These are phyloP conservation scores for Grus americana DNA, from an alignment of 2,113 vertebrate genomes.

Conservation along the genomic window DNA sequence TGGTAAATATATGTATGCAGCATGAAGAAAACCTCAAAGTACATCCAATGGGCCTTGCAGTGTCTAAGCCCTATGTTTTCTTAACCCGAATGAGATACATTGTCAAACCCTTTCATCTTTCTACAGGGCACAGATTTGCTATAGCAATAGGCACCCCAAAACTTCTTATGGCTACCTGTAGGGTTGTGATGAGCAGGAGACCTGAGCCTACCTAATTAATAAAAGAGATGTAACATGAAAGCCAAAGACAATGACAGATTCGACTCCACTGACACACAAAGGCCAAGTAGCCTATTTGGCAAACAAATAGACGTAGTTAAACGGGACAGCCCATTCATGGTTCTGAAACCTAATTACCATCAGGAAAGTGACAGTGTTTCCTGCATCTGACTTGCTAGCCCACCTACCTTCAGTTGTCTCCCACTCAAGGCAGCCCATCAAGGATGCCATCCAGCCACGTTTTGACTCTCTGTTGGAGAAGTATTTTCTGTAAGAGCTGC, in stretches of 20 bases:
- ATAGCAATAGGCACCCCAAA: neutral
- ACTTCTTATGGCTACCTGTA: neutral
- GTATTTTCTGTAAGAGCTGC: neutral
- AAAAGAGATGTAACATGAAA: neutral
- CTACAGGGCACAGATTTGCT: neutral
- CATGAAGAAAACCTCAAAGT: neutral
- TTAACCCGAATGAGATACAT: neutral
- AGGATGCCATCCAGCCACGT: neutral
- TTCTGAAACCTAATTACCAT: neutral
- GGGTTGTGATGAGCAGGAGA: neutral
- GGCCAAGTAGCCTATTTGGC: neutral
- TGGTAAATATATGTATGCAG: neutral
- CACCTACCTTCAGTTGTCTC: neutral
- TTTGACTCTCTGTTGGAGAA: neutral
- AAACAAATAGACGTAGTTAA: neutral
- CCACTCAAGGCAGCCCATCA: accelerated
- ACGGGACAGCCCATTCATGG: neutral
- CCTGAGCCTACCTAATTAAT: neutral
- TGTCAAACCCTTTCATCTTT: neutral
- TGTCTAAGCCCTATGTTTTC: neutral
- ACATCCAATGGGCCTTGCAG: neutral
- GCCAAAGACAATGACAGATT: neutral
- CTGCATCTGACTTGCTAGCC: neutral
- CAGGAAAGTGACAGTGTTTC: neutral
- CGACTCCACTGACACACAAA: neutral